Evolutionary conservation across 2,888 invertebrate species (phyloP).

Genomic region (Thymelicus lineola): DNA sequence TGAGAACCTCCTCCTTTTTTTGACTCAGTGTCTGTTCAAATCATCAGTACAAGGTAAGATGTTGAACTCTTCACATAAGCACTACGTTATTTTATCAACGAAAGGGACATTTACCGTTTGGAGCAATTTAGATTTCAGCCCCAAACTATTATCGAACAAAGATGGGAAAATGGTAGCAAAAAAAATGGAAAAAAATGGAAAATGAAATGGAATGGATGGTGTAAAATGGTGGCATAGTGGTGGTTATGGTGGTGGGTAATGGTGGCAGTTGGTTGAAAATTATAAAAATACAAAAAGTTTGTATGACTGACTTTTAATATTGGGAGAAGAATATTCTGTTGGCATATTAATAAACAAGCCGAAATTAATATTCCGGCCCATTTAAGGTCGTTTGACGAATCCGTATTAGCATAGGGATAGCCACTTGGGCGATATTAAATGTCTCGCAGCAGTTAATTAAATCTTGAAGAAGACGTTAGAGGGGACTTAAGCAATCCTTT

Average conservation of each 20-base stretch:
- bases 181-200: no score
- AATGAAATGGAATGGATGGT: no score
- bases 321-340: conserved; percentile 7
- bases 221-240: no score
- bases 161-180: background rate
- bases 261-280: background rate
- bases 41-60: no score
- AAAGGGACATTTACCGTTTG: background rate
- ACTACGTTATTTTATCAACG: background rate
- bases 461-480: conserved; percentile 6
- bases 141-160: background rate
- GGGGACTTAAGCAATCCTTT: background rate
- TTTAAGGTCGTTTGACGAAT: conserved; percentile 15
- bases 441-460: conserved; percentile 25
- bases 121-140: background rate
- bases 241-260: no score
- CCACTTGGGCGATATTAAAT: conserved; percentile 32
- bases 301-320: conserved; percentile 18
- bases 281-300: background rate
- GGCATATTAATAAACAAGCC: conserved; percentile 25
- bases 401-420: conserved; percentile 31
- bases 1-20: no score
- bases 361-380: conserved; percentile 30
- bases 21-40: no score
- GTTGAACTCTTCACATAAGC: background rate